Evolutionary conservation across 2,113 vertebrate species (phyloP), one percentile per base, ranked within the genome.

Genomic region (Pagrus major): DNA sequence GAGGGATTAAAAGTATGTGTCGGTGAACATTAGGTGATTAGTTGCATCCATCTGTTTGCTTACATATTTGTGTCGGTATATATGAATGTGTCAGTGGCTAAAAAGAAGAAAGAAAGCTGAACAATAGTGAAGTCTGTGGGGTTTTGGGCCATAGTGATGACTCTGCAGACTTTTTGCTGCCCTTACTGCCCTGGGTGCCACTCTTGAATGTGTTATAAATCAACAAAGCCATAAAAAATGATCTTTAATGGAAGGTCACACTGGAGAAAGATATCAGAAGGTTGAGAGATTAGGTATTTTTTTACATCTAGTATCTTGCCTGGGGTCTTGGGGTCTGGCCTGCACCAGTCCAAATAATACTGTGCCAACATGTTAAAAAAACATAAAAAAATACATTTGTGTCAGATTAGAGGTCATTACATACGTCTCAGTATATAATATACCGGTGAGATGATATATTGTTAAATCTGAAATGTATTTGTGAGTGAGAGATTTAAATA

Each of bases 181-280:
- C 63, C 71, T 76, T 51, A n/a, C 18, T 77, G 31, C 31, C 27
- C 46, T 49, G 68, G n/a, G 12, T 61, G 52, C 41, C 72, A 80
- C 55, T 63, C 25, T 39, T 82, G 18, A 55, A 21, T 75, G 21
- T 37, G 39, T 61, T 55, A 25, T 64, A 60, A 73, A 75, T 79
- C 61, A 79, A 20, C 46, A 42, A 60, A 72, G 54, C 41, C 27
- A 61, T 68, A 49, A 55, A 58, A 59, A 54, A 55, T 49, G 0
- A 81, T 70, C 42, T 76, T 73, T 33, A 42, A 29, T 46, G 31
- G 49, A 52, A 56, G 44, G 61, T 72, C 63, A 42, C n/a, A 49
- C 56, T 33, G 39, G 41, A 20, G 55, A 59, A 35, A 15, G 20
- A 29, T 49, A 41, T 58, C 9, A 60, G 21, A 55, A 20, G 23